These are phyloP conservation scores for Bombycilla garrulus DNA, from an alignment of 2,113 vertebrate species.

Conservation along the genomic window DNA sequence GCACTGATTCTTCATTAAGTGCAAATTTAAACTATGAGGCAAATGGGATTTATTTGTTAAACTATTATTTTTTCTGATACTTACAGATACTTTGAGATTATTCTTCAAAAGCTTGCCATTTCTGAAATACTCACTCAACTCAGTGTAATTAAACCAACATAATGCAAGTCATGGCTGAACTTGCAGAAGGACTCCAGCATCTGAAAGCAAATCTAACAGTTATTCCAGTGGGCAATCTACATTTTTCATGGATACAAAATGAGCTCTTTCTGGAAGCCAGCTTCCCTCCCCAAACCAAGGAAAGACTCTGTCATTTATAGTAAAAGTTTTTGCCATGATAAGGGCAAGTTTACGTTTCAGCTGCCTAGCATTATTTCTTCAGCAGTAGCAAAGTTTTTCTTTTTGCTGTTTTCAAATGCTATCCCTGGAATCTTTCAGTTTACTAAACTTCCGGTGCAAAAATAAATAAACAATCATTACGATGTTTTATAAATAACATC, in stretches of 20 bases:
- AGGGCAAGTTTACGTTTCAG: slow-evolving; percentile 24
- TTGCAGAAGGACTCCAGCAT: background rate
- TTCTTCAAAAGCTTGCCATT: background rate
- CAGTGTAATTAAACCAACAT: background rate
- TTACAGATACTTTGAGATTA: background rate
- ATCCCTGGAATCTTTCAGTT: background rate
- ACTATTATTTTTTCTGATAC: background rate
- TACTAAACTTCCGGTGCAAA: background rate
- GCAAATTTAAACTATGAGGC: background rate
- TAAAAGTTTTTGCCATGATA: slow-evolving; percentile 1
- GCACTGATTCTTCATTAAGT: background rate
- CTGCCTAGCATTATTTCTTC: background rate
- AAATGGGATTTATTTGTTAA: background rate
- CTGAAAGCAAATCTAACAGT: background rate
- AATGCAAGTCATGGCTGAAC: background rate
- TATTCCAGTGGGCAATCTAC: background rate
- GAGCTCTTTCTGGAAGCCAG: background rate
- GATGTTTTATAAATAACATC: background rate
- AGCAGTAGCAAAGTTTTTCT: background rate
- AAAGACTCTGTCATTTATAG: slow-evolving; percentile 3
- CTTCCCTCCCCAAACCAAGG: background rate
- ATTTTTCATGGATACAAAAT: background rate
- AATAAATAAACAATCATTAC: background rate
- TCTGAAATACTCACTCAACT: background rate
- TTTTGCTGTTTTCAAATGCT: slow-evolving; percentile 2